These are phyloP conservation scores for Palaemon carinicauda DNA, from an alignment of 1,140 invertebrate genomes.

Conservation along the genomic window DNA sequence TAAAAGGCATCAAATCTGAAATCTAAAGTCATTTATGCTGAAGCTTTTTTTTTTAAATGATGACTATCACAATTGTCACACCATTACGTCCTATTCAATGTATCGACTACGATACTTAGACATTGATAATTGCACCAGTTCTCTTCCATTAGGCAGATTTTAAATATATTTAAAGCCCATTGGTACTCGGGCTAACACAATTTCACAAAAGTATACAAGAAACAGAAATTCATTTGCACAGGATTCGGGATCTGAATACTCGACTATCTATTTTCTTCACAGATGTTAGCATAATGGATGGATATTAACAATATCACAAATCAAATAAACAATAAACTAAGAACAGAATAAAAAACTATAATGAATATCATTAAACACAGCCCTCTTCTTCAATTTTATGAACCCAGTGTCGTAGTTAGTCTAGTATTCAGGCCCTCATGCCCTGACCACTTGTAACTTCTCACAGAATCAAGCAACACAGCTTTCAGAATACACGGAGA, in stretches of 20 bases:
- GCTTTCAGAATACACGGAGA: constrained; percentile 49
- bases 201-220: constrained; percentile 53
- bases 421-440: background rate
- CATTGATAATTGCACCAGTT: background rate
- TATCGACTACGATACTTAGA: background rate
- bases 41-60: too few species aligned
- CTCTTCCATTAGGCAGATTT: constrained; percentile 50
- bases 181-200: constrained; percentile 50
- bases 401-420: background rate
- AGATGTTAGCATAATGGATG: background rate
- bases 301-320: constrained; percentile 25
- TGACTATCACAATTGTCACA: too few species aligned
- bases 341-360: too few species aligned
- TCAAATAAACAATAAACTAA: constrained; percentile 5
- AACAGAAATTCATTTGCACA: constrained; percentile 47
- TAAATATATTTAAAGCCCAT: constrained; percentile 51
- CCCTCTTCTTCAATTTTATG: too few species aligned
- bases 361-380: too few species aligned
- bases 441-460: constrained; percentile 40
- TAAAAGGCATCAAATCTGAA: too few species aligned
- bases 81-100: too few species aligned
- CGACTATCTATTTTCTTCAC: background rate
- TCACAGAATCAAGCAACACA: constrained; percentile 47
- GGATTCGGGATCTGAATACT: constrained; percentile 23
- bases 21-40: too few species aligned